Conservation (phyloP, 1,140 invertebrate genomes). For the Physella acuta region DNA sequence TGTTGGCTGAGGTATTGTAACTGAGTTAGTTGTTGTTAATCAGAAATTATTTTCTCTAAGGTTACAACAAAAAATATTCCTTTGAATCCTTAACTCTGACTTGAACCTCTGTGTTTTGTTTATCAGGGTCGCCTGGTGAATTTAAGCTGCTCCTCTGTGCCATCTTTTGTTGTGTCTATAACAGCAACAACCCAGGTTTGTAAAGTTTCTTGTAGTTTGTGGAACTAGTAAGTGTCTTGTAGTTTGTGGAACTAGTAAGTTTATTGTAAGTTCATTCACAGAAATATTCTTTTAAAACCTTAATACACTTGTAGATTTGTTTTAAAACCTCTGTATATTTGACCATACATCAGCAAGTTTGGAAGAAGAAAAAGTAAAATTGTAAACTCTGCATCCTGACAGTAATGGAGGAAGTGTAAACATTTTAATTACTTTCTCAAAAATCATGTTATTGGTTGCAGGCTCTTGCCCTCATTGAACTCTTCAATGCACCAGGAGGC, state of each 20-base stretch:
- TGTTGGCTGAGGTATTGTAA: constrained; percentile 82
- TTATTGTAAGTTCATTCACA: not conserved
- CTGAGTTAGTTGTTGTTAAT: too few species aligned
- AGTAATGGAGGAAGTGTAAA: too few species aligned
- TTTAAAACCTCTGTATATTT: too few species aligned
- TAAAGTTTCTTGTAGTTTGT: too few species aligned
- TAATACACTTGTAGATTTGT: too few species aligned
- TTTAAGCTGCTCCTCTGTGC: constrained; percentile 93
- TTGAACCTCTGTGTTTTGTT: constrained; percentile 6
- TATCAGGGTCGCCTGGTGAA: constrained; percentile 87
- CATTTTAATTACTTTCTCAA: too few species aligned
- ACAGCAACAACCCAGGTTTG: constrained; percentile 67
- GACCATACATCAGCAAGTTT: too few species aligned
- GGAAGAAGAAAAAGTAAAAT: too few species aligned
- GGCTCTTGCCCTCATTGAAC: constrained; percentile 91
- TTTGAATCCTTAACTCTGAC: too few species aligned
- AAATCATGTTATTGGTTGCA: too few species aligned
- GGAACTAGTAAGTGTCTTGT: not conserved
- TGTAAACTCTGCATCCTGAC: too few species aligned
- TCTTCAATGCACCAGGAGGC: constrained; percentile 91
- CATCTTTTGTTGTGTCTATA: constrained; percentile 82
- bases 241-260: not conserved
- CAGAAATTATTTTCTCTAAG: too few species aligned
- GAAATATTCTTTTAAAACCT: not conserved
- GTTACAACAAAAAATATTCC: not conserved